Percentiles rank a stretch among this genome's conserved stretches.
Conservation (phyloP, 1,140 invertebrate species). For the Pogonomyrmex barbatus region DNA sequence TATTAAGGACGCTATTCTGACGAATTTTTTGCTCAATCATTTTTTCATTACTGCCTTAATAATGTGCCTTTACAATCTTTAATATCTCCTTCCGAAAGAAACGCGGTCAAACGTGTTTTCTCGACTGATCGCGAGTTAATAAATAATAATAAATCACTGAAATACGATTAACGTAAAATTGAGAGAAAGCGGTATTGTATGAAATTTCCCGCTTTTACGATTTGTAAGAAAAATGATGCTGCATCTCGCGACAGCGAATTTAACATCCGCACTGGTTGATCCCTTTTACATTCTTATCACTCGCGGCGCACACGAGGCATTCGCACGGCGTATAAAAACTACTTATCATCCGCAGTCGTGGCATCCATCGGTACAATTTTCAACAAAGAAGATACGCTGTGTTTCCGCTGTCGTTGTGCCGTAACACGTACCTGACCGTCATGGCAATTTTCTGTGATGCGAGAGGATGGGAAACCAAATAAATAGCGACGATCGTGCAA, state of each 20-base stretch:
- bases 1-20: constrained; percentile 4
- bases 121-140: not conserved
- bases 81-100: not conserved
- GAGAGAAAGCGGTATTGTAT: not conserved
- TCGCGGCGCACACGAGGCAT: not conserved
- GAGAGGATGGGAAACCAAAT: not conserved
- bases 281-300: constrained; percentile 12
- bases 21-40: not conserved
- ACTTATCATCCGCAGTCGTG: not conserved
- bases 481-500: constrained; percentile 34
- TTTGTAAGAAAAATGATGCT: constrained; percentile 5
- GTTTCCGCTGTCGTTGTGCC: not conserved
- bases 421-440: constrained; percentile 54
- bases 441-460: not conserved
- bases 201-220: not conserved
- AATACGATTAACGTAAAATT: not conserved
- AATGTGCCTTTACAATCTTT: not conserved
- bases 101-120: not conserved
- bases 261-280: constrained; percentile 5
- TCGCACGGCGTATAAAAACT: not conserved
- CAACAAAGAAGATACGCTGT: constrained; percentile 1
- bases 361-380: constrained; percentile 34
- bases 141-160: constrained; percentile 25
- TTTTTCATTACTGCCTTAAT: not conserved
- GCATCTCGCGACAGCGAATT: not conserved